These are phyloP conservation scores for Odontophorus gujanensis DNA, from an alignment of 2,113 vertebrate genomes.

Conservation along the genomic window DNA sequence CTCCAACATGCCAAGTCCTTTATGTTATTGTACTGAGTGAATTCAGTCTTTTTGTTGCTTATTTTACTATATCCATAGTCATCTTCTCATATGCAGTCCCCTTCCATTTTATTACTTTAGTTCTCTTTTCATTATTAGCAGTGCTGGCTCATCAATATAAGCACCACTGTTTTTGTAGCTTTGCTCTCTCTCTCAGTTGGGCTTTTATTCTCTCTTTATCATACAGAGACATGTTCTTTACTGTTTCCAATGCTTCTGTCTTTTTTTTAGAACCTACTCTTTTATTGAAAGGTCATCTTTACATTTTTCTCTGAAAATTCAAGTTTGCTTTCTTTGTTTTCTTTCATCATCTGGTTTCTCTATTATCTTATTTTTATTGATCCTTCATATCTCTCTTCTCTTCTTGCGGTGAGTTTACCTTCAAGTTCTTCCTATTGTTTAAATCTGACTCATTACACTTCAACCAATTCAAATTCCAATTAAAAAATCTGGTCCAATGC, in stretches of 20 bases:
- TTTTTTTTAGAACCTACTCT: not conserved
- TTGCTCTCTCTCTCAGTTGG: not conserved
- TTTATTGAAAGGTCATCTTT: not conserved
- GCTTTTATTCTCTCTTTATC: not conserved
- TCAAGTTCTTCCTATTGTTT: not conserved
- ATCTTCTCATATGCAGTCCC: not conserved
- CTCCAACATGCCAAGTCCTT: not conserved
- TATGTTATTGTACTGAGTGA: not conserved
- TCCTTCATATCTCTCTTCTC: not conserved
- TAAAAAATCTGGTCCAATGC: not conserved
- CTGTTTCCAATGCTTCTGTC: not conserved
- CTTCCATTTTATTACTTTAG: not conserved
- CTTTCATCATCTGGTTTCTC: not conserved
- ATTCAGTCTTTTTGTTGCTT: not conserved
- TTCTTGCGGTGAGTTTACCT: not conserved
- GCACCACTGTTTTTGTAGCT: not conserved
- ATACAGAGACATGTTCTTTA: not conserved
- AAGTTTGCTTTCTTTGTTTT: not conserved
- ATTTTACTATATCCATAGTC: not conserved
- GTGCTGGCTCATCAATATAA: not conserved
- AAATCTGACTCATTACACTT: not conserved
- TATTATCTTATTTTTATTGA: not conserved
- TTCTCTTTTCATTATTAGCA: not conserved
- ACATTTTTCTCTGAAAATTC: not conserved
- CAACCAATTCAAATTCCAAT: not conserved